Evolutionary conservation across 2,113 vertebrate genomes (phyloP), one percentile per base, ranked within the genome.

Genomic region (Penelope pileata): DNA sequence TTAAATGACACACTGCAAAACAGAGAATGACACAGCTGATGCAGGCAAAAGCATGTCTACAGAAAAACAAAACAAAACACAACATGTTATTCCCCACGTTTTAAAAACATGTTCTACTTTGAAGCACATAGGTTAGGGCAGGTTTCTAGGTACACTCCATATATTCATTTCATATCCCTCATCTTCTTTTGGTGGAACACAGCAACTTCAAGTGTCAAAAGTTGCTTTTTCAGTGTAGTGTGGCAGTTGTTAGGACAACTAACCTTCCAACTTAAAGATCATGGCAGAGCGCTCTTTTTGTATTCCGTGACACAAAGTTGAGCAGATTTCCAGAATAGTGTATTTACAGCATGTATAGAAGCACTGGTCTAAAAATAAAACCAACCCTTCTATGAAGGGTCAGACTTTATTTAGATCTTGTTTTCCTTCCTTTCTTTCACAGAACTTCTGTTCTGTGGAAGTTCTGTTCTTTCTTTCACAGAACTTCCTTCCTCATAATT

Each of bases 321-420:
- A 87, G 77, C 56, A 68, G 42, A 63, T 81, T 88, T 94, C 83
- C 42, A 29, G 22, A 77, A n/a, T 40, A 47, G 24, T 0, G 0
- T 34, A 72, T 93, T 93, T 93, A 79, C 17, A 13, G 58, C 12
- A 42, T n/a, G 16, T 36, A 80, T 50, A 45, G 54, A 69, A 69
- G 5, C 32, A 36, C 18, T 53, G 62, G 66, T 27, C 68, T 69
- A 93, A 94, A 93, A 95, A 93, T 89, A 93, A 87, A 95, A 40
- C 10, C 23, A 48, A 5, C 3, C 12, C 54, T 50, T 86, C 93
- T 63, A 56, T 34, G 24, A 88, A 77, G 4, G 54, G 88, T 14
- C 58, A 45, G 8, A 19, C 17, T 50, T 69, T 88, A 83, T 62
- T 91, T 83, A 59, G 14, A 63, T n/a, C 51, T 73, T 50, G 29